Conservation (phyloP, 2,113 vertebrate species). For the Cacatua alba region DNA sequence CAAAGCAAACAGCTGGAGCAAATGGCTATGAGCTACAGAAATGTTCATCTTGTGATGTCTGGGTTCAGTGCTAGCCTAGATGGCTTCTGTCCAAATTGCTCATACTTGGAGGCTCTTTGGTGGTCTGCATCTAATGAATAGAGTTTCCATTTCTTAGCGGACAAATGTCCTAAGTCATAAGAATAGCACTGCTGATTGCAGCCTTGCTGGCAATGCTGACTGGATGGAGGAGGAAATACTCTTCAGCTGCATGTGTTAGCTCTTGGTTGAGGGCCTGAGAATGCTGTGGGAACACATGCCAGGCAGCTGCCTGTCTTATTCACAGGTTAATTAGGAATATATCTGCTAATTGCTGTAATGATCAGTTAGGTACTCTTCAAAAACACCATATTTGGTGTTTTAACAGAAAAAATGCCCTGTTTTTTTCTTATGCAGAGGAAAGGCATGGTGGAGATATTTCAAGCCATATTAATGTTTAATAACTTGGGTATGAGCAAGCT, state of each 20-base stretch:
- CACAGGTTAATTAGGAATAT: background rate
- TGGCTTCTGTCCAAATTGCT: background rate
- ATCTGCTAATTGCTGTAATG: fast-evolving
- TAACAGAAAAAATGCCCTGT: background rate
- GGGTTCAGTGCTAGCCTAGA: background rate
- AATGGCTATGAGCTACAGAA: background rate
- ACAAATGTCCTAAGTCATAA: background rate
- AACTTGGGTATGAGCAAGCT: background rate
- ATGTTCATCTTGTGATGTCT: background rate
- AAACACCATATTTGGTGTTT: background rate
- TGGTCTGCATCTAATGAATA: background rate
- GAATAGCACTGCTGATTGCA: background rate
- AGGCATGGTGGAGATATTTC: background rate
- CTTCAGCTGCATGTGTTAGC: background rate
- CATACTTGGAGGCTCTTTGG: background rate
- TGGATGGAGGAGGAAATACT: background rate
- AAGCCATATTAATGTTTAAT: background rate
- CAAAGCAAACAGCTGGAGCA: background rate
- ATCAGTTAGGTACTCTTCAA: background rate
- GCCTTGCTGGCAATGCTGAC: background rate
- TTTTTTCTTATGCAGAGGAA: background rate
- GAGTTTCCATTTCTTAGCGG: background rate
- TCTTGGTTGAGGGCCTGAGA: background rate
- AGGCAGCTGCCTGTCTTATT: background rate
- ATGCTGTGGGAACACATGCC: background rate